phyloP scores from a whole-genome alignment of 1,140 invertebrate genomes.

The Oppia nitens region DNA sequence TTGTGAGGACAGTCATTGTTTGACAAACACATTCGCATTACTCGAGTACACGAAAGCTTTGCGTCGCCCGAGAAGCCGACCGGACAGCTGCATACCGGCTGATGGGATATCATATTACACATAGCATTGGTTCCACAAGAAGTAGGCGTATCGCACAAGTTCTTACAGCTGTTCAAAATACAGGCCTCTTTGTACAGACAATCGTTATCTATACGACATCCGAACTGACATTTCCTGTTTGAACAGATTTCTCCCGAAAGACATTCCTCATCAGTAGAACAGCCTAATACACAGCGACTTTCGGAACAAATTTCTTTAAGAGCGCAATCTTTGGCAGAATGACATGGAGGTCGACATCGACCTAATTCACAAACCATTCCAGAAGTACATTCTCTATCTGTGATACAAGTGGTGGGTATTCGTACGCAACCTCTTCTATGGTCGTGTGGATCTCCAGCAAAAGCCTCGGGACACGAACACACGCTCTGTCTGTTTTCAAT shows the following conservation, averaged over 20 bases:
- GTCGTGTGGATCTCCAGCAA: conserved; percentile 25
- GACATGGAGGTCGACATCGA: conserved; percentile 55
- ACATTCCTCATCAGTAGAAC: conserved; percentile 20
- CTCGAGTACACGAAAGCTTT: conserved; percentile 40
- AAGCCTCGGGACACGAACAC: conserved; percentile 31
- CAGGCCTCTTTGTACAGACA: conserved; percentile 56
- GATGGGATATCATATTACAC: conserved; percentile 58
- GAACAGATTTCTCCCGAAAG: conserved; percentile 21
- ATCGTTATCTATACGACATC: conserved; percentile 58
- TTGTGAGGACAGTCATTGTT: conserved; percentile 53
- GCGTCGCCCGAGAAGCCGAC: conserved; percentile 59
- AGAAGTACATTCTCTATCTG: conserved; percentile 47
- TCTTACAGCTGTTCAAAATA: conserved; percentile 21
- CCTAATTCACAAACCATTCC: conserved; percentile 70
- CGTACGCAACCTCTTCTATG: conserved; percentile 9
- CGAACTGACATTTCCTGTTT: conserved; percentile 26
- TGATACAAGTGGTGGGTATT: conserved; percentile 6
- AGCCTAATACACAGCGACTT: conserved; percentile 46
- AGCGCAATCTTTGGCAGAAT: conserved; percentile 58
- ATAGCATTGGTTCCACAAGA: conserved; percentile 20
- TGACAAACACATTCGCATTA: conserved; percentile 40
- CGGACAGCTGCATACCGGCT: conserved; percentile 61
- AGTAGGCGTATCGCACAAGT: conserved; percentile 37
- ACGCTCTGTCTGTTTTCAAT: conserved; percentile 29
- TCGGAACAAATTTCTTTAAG: conserved; percentile 54